Evolutionary conservation across 2,888 invertebrate genomes (phyloP), one percentile per base, ranked within the genome.

Genomic region (Blastobasis adustella): DNA sequence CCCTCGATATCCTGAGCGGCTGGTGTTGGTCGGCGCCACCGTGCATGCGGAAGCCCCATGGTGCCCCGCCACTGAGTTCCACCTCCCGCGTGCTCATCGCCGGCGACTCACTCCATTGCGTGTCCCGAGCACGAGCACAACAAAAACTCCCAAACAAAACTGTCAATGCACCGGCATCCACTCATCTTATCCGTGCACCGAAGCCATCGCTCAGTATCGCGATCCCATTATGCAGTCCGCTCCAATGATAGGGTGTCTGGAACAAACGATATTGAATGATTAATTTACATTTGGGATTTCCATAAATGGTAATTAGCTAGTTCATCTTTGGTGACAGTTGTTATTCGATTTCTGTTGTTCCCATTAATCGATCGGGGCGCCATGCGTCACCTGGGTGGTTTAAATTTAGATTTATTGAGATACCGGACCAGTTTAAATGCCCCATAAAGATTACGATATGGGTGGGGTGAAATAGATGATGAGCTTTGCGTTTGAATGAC

Each of bases 11-110:
- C 77, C 92, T 91, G 56, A 96, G 89, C 54, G 94, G 94, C 79
- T 93, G 93, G 73, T 93, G 92, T 66, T 92, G 91, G 83, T 96
- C 95, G 67, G 89, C 91, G 59, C 96, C 96, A 60, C 96, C 96
- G 79, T 94, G 93, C 92, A 96, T 93, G 61, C 96, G 93, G 88
- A 96, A 96, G 70, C 96, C 96, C 96, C 96, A 96, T 63, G 96
- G 96, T 76, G 94, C 92, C 59, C 95, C 95, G 64, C 95, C 96
- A 73, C 92, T 90, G 75, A 96, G 89, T 73, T 92, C 90, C 79
- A 95, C 93, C 85, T 93, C 92, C 67, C 92, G 89, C 61, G 93
- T 88, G 71, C 92, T 91, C 94, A 94, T 94, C 71, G 76, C 79
- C 62, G 59, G 61, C 65, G 66, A 55, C 61, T 77, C 74, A 79